Percentiles rank a stretch among this genome's conserved stretches.
Conservation (phyloP, 2,888 invertebrate species). For the Selenia dentaria region DNA sequence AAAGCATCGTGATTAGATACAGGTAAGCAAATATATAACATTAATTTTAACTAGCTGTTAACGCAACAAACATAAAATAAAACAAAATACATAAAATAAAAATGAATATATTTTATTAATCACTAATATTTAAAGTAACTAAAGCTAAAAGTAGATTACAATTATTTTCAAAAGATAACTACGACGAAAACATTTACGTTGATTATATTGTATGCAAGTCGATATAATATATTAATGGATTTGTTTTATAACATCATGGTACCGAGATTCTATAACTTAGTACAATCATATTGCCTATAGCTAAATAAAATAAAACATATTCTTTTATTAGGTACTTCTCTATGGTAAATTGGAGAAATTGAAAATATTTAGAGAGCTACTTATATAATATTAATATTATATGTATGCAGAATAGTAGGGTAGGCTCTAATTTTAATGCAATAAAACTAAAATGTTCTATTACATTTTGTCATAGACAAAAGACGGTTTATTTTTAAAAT, state of each 20-base stretch:
- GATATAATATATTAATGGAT: constrained; percentile 22
- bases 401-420: constrained; percentile 13
- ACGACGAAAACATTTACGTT: constrained; percentile 49
- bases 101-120: constrained; percentile 82
- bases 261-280: constrained; percentile 74
- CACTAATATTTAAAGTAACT: constrained; percentile 72
- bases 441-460: constrained; percentile 26
- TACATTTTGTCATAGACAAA: constrained; percentile 28
- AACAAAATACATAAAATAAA: constrained; percentile 81
- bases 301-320: constrained; percentile 51
- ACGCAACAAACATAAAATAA: constrained; percentile 70
- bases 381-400: constrained; percentile 31
- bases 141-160: constrained; percentile 71
- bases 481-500: constrained; percentile 6
- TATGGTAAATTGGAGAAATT: constrained; percentile 44
- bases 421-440: constrained; percentile 36
- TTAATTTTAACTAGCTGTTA: constrained; percentile 5
- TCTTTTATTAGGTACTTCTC: constrained; percentile 59
- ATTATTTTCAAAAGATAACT: constrained; percentile 47
- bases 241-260: constrained; percentile 57
- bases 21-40: not conserved
- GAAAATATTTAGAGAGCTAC: constrained; percentile 57
- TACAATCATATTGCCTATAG: constrained; percentile 43
- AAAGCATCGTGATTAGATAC: not conserved
- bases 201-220: constrained; percentile 27